Base-by-base conservation (phyloP, 2,113 vertebrate genomes). In the Proteles cristata region DNA sequence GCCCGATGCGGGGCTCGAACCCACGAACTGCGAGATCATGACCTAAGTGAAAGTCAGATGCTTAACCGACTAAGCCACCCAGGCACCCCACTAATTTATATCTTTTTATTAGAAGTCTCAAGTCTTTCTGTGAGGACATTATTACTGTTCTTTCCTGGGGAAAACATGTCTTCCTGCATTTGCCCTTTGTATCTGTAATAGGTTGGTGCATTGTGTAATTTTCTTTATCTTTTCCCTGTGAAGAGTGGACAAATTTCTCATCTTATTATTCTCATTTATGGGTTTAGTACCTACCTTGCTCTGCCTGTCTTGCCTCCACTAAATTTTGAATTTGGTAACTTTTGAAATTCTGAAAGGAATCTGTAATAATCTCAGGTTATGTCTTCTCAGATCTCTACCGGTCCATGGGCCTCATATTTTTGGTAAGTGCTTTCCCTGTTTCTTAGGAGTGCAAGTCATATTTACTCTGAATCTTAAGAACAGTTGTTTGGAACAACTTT, bases 391-490 rank as follows among this genome's bases (percentile, higher is more conserved):
- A 87, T 76, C 16, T 88, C 55, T 25, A 33, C 88, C 43, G 26
- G 26, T 23, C 9, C 10, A 43, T 10, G 74, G 63, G 11, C 68
- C 28, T 92, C n/a, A 74, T 53, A 26, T 17, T 23, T 45, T 85
- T 85, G 14, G 39, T 86, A n/a, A 65, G 16, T 91, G 26, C 50
- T 94, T 90, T 90, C 25, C 17, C 25, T 94, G 1, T 89, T 69
- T 94, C 50, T 92, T 88, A 31, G 26, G 39, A 53, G 14, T n/a
- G 12, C 48, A 17, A 16, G 1, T 25, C 14, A 0, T 94, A 53
- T 86, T 95, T 95, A 11, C 63, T 73, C 61, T 39, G 53, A 69
- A 48, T 97, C 77, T 79, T 76, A 92, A 93, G 89, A 95, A 81
- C 17, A n/a, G 25, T 16, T 74, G 68, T 88, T 97, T 79, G 71